Conservation (phyloP, 2,888 invertebrate genomes). For the Agrotis exclamationis region DNA sequence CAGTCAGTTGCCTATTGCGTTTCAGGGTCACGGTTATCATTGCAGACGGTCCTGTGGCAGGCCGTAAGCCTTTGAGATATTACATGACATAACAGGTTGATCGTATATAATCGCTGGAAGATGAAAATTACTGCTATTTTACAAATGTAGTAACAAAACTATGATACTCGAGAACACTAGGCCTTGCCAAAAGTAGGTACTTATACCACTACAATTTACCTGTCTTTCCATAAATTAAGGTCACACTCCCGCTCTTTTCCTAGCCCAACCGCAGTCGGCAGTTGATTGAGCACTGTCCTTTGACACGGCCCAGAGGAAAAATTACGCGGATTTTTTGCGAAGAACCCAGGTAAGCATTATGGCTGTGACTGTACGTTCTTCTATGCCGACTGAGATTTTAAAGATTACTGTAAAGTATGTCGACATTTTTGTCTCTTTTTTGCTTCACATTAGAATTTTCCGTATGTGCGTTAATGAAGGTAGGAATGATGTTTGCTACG, state of each 20-base stretch:
- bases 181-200: no score
- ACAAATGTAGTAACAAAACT: no score
- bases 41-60: no score
- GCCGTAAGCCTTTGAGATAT: no score
- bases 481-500: background rate
- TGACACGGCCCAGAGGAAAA: constrained; percentile 85
- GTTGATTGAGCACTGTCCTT: constrained; percentile 88
- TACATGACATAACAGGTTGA: no score
- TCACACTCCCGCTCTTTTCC: constrained; percentile 35
- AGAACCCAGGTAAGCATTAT: constrained; percentile 81
- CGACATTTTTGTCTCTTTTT: constrained; percentile 38
- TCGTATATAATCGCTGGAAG: no score
- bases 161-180: no score
- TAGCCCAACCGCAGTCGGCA: constrained; percentile 77
- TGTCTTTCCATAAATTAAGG: constrained; percentile 2
- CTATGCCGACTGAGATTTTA: constrained; percentile 69
- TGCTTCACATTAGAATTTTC: constrained; percentile 24
- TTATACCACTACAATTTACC: no score
- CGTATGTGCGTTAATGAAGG: constrained; percentile 22
- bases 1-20: no score
- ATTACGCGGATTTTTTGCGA: constrained; percentile 84
- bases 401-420: constrained; percentile 39
- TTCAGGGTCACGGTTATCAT: no score
- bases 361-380: constrained; percentile 73
- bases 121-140: no score